Conservation (phyloP, 2,888 invertebrate genomes). For the Metopia argyrocephala region DNA sequence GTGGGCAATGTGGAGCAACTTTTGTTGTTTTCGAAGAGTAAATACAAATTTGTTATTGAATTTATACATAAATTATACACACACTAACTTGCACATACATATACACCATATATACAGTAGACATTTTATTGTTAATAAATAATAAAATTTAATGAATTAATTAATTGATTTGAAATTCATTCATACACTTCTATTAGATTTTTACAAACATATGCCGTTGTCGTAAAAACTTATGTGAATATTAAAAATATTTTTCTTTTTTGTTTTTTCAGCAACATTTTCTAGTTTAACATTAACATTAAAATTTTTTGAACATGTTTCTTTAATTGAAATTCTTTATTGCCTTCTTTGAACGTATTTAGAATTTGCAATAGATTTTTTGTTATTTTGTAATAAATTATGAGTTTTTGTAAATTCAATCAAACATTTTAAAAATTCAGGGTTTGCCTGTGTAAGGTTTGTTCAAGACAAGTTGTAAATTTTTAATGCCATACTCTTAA, state of each 20-base stretch:
- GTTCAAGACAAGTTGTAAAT: no score
- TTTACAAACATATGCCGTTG: neutral
- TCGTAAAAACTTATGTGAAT: neutral
- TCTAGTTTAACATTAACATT: no score
- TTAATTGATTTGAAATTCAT: neutral
- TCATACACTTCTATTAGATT: neutral
- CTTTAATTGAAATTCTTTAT: constrained; percentile 28
- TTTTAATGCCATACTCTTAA: no score
- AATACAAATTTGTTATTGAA: no score
- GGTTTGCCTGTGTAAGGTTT: no score
- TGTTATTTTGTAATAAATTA: neutral
- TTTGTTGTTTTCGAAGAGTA: no score
- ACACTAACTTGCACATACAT: no score
- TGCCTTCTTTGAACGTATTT: neutral
- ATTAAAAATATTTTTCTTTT: neutral
- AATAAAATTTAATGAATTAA: constrained; percentile 10
- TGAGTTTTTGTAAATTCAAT: neutral
- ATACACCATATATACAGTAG: no score
- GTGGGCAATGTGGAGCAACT: constrained; percentile 2
- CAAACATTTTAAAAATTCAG: neutral
- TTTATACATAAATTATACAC: no score
- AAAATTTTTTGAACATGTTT: constrained; percentile 13
- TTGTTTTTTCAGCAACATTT: neutral
- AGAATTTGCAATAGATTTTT: neutral
- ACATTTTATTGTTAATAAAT: no score